phyloP scores from a whole-genome alignment of 1,140 invertebrate species.

The Pogonognathellus flavescens region DNA sequence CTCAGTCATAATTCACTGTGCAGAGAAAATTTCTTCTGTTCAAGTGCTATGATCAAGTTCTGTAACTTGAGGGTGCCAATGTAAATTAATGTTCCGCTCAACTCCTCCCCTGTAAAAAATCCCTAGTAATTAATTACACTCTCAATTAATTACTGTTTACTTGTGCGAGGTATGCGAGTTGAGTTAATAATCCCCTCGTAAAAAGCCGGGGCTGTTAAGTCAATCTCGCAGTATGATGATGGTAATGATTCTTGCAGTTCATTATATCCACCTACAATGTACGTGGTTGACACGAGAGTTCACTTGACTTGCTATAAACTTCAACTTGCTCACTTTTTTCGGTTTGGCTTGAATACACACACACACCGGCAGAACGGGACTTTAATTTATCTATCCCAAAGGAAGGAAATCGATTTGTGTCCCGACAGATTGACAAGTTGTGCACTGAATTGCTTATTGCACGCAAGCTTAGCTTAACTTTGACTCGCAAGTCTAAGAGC shows the following conservation, averaged over 20 bases:
- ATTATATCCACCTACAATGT: not conserved
- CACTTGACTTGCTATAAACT: too few relatives aligned
- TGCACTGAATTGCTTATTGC: conserved; percentile 38
- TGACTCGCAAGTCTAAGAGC: not conserved
- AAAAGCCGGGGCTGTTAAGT: not conserved
- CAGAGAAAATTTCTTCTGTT: not conserved
- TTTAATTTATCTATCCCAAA: conserved; percentile 45
- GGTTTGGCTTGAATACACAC: too few relatives aligned
- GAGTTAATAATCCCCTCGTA: conserved; percentile 37
- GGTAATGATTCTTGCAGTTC: too few relatives aligned
- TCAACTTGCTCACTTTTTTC: too few relatives aligned
- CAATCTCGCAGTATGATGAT: too few relatives aligned
- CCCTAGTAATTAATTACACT: conserved; percentile 31
- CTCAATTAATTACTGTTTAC: conserved; percentile 20
- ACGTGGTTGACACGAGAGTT: too few relatives aligned
- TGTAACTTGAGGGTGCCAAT: not conserved
- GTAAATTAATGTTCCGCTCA: conserved; percentile 20
- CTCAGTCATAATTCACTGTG: not conserved
- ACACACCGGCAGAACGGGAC: not conserved
- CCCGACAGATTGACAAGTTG: conserved; percentile 39
- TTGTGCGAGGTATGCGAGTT: not conserved
- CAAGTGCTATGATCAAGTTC: not conserved
- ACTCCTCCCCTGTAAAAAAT: not conserved
- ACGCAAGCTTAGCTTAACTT: conserved; percentile 8
- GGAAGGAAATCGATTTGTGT: conserved; percentile 39